These are phyloP conservation scores for Bimastos eiseni DNA, from an alignment of 2,888 invertebrate genomes.

Conservation along the genomic window DNA sequence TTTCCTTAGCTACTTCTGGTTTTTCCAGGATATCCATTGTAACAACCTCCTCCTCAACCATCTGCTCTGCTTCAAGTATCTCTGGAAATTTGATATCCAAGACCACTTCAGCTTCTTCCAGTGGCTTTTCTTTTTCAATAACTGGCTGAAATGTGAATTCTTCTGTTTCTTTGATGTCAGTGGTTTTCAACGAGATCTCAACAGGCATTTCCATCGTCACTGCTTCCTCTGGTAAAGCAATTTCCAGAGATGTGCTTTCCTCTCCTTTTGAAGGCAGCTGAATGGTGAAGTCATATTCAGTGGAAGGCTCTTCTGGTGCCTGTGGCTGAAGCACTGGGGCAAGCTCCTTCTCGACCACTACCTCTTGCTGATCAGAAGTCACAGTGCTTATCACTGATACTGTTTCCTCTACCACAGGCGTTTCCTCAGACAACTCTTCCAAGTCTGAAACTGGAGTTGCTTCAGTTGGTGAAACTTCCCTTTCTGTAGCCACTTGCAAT, in stretches of 20 bases:
- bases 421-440: background rate
- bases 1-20: too few relatives aligned
- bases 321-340: background rate
- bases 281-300: background rate
- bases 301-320: background rate
- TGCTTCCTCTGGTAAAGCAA: background rate
- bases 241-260: background rate
- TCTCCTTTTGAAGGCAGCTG: background rate
- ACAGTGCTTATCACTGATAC: background rate
- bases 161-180: background rate
- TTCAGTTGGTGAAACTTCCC: background rate
- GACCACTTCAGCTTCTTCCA: background rate
- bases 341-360: background rate
- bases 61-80: too few relatives aligned
- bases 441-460: constrained; percentile 16
- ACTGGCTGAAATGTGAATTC: too few relatives aligned
- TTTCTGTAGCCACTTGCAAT: background rate
- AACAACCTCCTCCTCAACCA: background rate
- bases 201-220: background rate
- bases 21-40: background rate
- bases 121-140: too few relatives aligned
- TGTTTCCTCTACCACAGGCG: background rate
- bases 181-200: background rate
- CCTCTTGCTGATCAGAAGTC: background rate
- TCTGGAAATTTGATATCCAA: background rate